Evolutionary conservation across 2,797 vertebrate species (phyloP).

Genomic region (Sylvia borin): DNA sequence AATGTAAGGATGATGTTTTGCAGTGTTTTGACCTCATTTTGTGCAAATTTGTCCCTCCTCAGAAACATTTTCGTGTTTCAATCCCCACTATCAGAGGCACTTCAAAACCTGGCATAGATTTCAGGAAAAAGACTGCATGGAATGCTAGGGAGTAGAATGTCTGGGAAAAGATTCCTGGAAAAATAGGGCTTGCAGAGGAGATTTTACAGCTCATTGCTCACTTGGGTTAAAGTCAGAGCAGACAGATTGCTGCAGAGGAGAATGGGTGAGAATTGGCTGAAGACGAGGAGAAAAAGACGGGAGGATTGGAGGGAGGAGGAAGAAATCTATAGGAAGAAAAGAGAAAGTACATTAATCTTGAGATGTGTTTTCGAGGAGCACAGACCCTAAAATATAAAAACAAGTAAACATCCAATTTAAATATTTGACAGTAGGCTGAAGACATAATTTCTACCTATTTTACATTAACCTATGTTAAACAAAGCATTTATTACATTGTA

Average conservation of each 20-base stretch:
- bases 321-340: not conserved
- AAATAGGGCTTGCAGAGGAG: not conserved
- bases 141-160: not conserved
- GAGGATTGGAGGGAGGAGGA: not conserved
- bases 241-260: not conserved
- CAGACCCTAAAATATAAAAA: not conserved
- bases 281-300: not conserved
- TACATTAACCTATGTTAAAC: not conserved
- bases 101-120: not conserved
- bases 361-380: not conserved
- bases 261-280: not conserved
- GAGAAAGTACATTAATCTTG: not conserved
- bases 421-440: not conserved
- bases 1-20: not conserved
- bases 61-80: not conserved
- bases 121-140: not conserved
- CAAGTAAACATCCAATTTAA: not conserved
- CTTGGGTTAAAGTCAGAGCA: not conserved
- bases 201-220: constrained; percentile 18
- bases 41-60: not conserved
- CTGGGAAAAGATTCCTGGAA: not conserved
- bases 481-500: not conserved
- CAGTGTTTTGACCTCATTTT: not conserved
- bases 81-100: not conserved
- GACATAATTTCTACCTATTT: not conserved